Percentiles rank a stretch among this genome's conserved stretches.
Evolutionary conservation across 2,888 invertebrate genomes (phyloP).

Genomic region (Pammene fasciana): DNA sequence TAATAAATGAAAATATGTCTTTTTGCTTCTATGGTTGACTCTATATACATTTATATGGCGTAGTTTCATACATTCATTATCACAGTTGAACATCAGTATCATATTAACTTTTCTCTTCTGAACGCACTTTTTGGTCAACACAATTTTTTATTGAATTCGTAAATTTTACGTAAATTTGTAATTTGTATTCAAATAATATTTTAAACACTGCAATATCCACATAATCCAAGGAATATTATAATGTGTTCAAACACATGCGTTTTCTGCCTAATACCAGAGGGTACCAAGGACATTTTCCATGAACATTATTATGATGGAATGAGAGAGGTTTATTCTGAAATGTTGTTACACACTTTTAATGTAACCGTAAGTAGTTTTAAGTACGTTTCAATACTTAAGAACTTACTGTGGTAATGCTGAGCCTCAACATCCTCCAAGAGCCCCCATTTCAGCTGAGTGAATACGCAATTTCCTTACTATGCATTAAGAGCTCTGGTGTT

Average conservation of each 20-base stretch:
- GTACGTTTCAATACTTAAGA: neutral
- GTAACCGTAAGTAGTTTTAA: conserved; percentile 20
- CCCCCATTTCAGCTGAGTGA: too few species aligned
- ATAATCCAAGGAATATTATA: neutral
- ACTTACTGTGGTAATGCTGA: neutral
- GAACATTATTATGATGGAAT: conserved; percentile 28
- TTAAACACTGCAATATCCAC: neutral
- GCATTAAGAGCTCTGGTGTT: too few species aligned
- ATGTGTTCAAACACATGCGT: conserved; percentile 19
- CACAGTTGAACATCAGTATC: neutral
- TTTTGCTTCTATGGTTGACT: too few species aligned
- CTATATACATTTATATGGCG: too few species aligned
- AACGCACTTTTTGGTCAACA: neutral
- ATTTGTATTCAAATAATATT: too few species aligned
- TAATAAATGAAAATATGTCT: too few species aligned
- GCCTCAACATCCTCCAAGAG: too few species aligned
- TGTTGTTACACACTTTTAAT: conserved; percentile 27
- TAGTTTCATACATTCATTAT: neutral
- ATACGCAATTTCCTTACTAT: too few species aligned
- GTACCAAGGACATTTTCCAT: conserved; percentile 28
- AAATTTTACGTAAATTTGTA: too few species aligned
- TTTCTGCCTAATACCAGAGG: conserved; percentile 14
- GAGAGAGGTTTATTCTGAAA: conserved; percentile 28
- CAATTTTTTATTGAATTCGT: neutral
- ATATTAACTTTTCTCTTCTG: neutral